Base-by-base conservation (phyloP, 2,797 vertebrate species). In the Limosa lapponica region DNA sequence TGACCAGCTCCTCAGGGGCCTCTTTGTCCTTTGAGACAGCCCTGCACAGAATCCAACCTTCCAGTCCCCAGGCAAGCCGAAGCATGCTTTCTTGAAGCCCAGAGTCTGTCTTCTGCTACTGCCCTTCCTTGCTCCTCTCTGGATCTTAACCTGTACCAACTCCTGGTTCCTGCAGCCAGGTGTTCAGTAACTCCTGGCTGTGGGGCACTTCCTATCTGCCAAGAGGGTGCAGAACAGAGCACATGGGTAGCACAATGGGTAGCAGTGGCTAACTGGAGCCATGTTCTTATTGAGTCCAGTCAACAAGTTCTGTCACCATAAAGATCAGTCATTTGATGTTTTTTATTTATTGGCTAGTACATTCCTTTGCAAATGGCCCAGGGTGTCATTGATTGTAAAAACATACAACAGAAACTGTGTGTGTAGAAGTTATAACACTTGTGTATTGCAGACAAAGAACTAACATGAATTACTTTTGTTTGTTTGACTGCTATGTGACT, bases 211-310 rank as follows among this genome's bases (percentile, higher is more conserved):
- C 7, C 43, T 61, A 2, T 3, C 41, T 85, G 46, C 17, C 16
- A 24, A 8, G 13, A 4, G 16, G 9, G 6, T 61, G 18, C 23
- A n/a, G 24, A 84, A 10, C 22, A 65, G 30, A 25, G 23, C 23
- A n/a, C 1, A 1, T 18, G 14, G 24, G n/a, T 23, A 46, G 30
- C 32, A 11, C 2, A 37, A 19, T 3, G 22, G 11, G 10, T 11
- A 62, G 23, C 39, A 67, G 18, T 46, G 34, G 6, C 23, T 54
- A 41, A n/a, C 8, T 16, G 36, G 34, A 71, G 6, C 12, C 20
- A 16, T 12, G 8, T 28, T 32, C 34, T 73, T 51, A 3, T 65
- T 73, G 55, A n/a, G 32, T 70, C 13, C n/a, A 52, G 13, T 48
- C 44, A 64, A 32, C 1, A 2, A 79, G 10, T 34, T 34, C 41